Percentiles rank a stretch among this genome's conserved stretches.
These are phyloP conservation scores for Lasius platythorax DNA, from an alignment of 2,888 invertebrate species.

Conservation along the genomic window DNA sequence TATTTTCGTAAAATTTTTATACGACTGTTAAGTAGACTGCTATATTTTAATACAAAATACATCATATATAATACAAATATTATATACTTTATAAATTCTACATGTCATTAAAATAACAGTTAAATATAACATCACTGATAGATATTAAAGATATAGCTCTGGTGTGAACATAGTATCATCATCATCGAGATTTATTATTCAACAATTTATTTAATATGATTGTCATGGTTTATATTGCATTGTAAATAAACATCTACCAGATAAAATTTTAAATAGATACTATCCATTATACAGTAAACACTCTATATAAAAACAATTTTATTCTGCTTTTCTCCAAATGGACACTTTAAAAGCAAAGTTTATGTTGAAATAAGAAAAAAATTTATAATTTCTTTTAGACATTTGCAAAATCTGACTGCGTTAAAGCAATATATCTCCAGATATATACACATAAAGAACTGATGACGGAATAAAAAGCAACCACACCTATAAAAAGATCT, in stretches of 20 bases:
- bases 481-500: conserved; percentile 31
- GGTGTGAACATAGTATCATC: background rate
- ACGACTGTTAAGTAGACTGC: background rate
- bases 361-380: background rate
- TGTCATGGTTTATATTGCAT: conserved; percentile 1
- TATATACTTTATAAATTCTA: background rate
- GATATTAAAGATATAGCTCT: background rate
- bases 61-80: background rate
- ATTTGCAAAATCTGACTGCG: background rate
- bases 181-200: background rate
- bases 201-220: conserved; percentile 22
- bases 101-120: background rate
- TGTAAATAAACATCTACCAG: conserved; percentile 12
- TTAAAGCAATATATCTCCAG: background rate
- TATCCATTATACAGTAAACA: background rate
- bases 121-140: background rate
- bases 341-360: background rate
- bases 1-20: background rate
- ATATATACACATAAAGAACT: background rate
- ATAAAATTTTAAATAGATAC: background rate
- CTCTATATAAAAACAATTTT: background rate
- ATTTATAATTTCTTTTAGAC: background rate
- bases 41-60: background rate
- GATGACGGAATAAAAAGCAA: conserved; percentile 1
- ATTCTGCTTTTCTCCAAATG: background rate